Percentiles rank a stretch among this genome's conserved stretches.
Evolutionary conservation across 1,140 invertebrate genomes (phyloP).

Genomic region (Radopholus similis): DNA sequence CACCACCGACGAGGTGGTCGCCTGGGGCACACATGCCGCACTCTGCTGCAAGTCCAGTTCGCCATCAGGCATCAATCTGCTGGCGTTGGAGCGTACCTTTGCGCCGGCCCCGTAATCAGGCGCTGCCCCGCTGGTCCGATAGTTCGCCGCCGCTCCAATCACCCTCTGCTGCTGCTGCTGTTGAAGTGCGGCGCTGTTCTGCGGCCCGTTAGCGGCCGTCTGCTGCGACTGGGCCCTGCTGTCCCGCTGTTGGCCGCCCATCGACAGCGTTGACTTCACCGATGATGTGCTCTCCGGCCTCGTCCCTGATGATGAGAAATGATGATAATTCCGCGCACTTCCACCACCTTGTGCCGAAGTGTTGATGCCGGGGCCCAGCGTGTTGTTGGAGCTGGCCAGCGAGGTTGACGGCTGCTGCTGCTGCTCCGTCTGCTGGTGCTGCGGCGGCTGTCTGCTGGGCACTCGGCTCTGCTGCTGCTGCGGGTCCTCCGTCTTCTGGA

Average conservation of each 20-base stretch:
- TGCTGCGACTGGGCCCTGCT: background rate
- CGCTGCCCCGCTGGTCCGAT: no score
- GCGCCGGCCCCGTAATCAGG: background rate
- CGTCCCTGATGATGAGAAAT: background rate
- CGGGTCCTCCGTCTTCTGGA: background rate
- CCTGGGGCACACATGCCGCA: background rate
- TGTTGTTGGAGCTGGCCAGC: background rate
- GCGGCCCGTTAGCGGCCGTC: background rate
- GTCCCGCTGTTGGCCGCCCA: background rate
- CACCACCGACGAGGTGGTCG: background rate
- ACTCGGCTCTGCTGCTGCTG: slow-evolving; percentile 10
- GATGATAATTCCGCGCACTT: no score
- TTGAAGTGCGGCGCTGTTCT: background rate
- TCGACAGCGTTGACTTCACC: background rate
- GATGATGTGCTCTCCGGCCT: background rate
- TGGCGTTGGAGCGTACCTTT: background rate
- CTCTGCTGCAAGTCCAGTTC: background rate
- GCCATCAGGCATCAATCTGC: background rate
- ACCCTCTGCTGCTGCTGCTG: background rate
- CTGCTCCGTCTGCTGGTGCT: background rate
- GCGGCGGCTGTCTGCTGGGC: slow-evolving; percentile 5
- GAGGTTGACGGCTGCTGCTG: background rate
- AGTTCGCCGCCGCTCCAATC: background rate
- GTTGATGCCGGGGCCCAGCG: background rate
- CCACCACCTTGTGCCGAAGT: background rate